Evolutionary conservation across 2,797 vertebrate genomes (phyloP), one percentile per base, ranked within the genome.

Genomic region (Ceyx erithaca): DNA sequence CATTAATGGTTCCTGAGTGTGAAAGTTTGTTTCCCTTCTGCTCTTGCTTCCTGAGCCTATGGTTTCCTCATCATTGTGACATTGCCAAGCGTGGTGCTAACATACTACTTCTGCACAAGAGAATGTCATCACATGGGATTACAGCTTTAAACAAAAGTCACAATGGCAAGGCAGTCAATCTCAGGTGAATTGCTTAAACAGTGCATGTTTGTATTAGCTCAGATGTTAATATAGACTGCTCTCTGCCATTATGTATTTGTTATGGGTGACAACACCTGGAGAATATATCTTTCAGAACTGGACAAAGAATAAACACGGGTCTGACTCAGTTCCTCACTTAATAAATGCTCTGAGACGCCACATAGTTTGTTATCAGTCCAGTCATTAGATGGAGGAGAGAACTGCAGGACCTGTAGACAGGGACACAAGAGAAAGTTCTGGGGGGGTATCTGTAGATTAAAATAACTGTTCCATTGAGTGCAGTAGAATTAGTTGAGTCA

Each of bases 161-260:
- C 81, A 61, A 81, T 7, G 31, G 81, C 6, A 12, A 80, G 69
- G 79, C 84, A 67, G 66, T 87, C 88, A 66, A 5, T 80, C 84
- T 89, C 90, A 96, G 93, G 94, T 94, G 94, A 83, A 96, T 87
- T 92, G 88, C 90, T 95, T 96, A 89, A 96, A 93, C 90, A 94
- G 88, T 7, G n/a, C 12, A 2, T 94, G 86, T 96, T 95, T 96
- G 93, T 62, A 10, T 91, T 90, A 95, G 83, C 88, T 89, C 69
- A 71, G 58, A 89, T 89, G 93, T 92, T 94, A 92, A 92, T 93
- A 78, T 41, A 73, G 86, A 37, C 51, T 93, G 84, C 66, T 92
- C 81, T 93, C 78, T 89, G 83, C 90, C 91, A 71, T 91, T 91
- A 67, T 75, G 80, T 46, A 17, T 91, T 88, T 84, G 91, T 75